These are phyloP conservation scores for Hirundo rustica DNA, from an alignment of 2,797 vertebrate species.

Conservation along the genomic window DNA sequence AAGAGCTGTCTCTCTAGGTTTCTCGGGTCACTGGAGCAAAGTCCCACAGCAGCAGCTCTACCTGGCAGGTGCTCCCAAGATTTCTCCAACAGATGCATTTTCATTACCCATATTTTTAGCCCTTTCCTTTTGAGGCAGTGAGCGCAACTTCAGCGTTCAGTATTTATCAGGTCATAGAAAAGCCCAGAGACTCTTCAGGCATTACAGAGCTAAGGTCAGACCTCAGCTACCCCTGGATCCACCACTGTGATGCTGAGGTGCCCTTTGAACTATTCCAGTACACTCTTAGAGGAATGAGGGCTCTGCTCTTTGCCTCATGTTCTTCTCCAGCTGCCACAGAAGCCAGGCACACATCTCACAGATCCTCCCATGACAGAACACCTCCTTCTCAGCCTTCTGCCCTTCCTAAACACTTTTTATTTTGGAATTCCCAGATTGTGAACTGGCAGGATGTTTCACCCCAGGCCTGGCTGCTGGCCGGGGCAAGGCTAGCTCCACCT, in stretches of 20 bases:
- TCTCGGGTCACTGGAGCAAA: slow-evolving; percentile 16
- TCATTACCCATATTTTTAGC: background rate
- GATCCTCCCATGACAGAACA: background rate
- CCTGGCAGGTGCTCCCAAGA: background rate
- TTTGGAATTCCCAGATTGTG: background rate
- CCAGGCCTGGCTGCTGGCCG: background rate
- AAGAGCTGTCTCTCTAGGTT: background rate
- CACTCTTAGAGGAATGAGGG: background rate
- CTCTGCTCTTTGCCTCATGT: background rate
- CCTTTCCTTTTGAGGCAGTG: background rate
- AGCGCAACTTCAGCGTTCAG: background rate
- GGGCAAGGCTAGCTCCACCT: background rate
- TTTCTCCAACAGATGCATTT: background rate
- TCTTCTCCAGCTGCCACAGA: background rate
- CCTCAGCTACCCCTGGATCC: background rate
- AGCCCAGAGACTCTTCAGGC: background rate
- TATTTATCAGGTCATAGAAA: background rate
- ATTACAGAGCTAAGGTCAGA: background rate
- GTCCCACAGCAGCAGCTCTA: background rate
- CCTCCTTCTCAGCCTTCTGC: background rate
- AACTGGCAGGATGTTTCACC: background rate
- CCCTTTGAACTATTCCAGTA: background rate
- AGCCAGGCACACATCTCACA: background rate
- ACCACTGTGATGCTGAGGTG: fast-evolving
- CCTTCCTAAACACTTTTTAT: background rate